Conservation (phyloP, 2,888 invertebrate genomes). For the Sesia apiformis region DNA sequence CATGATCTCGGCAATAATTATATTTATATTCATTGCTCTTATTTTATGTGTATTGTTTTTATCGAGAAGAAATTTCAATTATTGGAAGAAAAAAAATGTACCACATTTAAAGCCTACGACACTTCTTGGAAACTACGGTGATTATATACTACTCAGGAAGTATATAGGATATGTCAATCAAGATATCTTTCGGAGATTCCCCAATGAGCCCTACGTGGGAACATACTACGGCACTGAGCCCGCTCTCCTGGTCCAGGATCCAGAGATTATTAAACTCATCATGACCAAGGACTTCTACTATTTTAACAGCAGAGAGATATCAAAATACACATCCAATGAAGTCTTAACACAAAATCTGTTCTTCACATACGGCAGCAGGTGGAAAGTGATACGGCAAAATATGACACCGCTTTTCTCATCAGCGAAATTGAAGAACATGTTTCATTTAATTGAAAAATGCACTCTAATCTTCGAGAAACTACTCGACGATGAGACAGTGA, state of each 20-base stretch:
- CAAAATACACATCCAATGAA: conserved; percentile 30
- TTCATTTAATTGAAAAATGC: conserved; percentile 35
- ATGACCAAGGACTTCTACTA: conserved; percentile 44
- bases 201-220: conserved; percentile 37
- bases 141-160: conserved; percentile 28
- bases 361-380: conserved; percentile 34
- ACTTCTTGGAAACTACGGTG: conserved; percentile 40
- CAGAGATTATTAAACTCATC: conserved; percentile 35
- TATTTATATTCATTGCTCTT: too few species aligned
- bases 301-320: conserved; percentile 40
- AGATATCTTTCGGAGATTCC: conserved; percentile 31
- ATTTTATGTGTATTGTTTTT: too few species aligned
- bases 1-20: too few species aligned
- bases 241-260: conserved; percentile 39
- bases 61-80: conserved; percentile 22
- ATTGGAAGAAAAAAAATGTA: conserved; percentile 38
- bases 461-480: conserved; percentile 25
- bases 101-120: conserved; percentile 24
- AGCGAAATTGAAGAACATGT: conserved; percentile 53
- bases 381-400: conserved; percentile 48
- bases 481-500: conserved; percentile 20
- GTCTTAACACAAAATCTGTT: conserved; percentile 30
- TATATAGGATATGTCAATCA: conserved; percentile 18
- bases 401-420: conserved; percentile 44
- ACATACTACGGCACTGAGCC: conserved; percentile 46